Percentiles rank a stretch among this genome's conserved stretches.
phyloP scores from a whole-genome alignment of 2,888 invertebrate species.

The Lamellibrachia satsuma region DNA sequence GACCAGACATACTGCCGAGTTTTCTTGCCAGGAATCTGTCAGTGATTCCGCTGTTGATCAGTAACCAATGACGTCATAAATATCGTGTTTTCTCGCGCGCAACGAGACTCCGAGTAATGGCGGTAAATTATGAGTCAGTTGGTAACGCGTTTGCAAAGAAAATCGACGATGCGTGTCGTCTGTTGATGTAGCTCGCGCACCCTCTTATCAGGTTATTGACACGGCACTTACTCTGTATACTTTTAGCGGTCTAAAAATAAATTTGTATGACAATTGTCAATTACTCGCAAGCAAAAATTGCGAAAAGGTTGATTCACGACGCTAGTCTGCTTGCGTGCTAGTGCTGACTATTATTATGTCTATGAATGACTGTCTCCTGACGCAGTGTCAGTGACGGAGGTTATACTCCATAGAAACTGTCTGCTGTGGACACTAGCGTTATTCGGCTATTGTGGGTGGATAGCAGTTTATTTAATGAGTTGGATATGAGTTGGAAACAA shows the following conservation, averaged over 20 bases:
- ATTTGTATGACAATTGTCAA: background rate
- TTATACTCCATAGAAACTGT: background rate
- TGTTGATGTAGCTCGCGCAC: background rate
- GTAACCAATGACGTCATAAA: conserved; percentile 5
- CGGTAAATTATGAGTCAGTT: background rate
- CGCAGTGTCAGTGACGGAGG: too few relatives aligned
- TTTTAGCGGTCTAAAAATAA: conserved; percentile 10
- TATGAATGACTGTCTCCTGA: background rate
- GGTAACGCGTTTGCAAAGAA: background rate
- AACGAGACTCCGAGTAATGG: background rate
- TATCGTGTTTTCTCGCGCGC: background rate
- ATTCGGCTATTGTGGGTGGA: background rate
- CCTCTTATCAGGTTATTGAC: background rate
- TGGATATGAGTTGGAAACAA: background rate
- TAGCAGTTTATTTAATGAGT: background rate
- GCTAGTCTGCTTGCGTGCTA: background rate
- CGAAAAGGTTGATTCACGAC: background rate
- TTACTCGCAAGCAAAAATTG: background rate
- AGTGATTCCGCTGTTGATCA: conserved; percentile 2
- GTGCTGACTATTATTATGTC: background rate
- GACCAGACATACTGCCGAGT: conserved; percentile 1
- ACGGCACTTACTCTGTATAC: background rate
- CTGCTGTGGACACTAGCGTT: background rate
- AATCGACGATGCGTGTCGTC: background rate
- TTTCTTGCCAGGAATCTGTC: conserved; percentile 17